phyloP scores from a whole-genome alignment of 2,113 vertebrate genomes.

The Corydoras sp. region DNA sequence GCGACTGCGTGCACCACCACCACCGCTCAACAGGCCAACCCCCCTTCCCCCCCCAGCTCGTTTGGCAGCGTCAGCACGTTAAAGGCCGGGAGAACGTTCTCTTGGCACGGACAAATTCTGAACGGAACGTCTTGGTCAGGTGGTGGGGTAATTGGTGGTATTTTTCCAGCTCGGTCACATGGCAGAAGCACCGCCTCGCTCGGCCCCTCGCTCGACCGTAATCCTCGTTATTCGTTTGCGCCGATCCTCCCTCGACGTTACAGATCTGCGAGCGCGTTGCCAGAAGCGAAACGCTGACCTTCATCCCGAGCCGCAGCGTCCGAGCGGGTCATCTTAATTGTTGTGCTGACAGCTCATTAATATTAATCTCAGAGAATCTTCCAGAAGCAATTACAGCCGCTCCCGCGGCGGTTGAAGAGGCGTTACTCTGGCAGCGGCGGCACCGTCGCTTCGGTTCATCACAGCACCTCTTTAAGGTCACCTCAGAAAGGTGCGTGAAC shows the following conservation, averaged over 20 bases:
- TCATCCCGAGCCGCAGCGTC: constrained; percentile 52
- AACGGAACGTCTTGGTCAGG: no score
- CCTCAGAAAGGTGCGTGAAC: constrained; percentile 27
- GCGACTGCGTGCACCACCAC: constrained; percentile 20
- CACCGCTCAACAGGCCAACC: constrained; percentile 17
- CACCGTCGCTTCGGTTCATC: constrained; percentile 16
- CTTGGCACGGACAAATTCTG: no score
- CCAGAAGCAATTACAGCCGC: constrained; percentile 59
- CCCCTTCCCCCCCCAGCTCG: not conserved
- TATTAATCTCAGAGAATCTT: constrained; percentile 68
- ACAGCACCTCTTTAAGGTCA: constrained; percentile 45
- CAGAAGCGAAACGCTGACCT: constrained; percentile 70
- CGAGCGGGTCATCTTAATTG: constrained; percentile 48
- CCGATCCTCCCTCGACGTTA: no score
- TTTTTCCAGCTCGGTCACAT: no score
- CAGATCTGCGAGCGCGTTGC: constrained; percentile 61
- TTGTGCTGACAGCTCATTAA: constrained; percentile 60
- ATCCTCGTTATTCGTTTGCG: no score
- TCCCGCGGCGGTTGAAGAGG: constrained; percentile 50
- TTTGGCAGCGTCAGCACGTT: constrained; percentile 24
- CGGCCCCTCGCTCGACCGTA: no score
- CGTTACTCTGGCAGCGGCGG: constrained; percentile 37
- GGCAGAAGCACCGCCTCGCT: no score
- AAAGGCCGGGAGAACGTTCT: not conserved
- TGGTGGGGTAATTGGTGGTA: no score